Base-by-base conservation (phyloP, 2,888 invertebrate genomes). In the Macrosiphum euphorbiae region DNA sequence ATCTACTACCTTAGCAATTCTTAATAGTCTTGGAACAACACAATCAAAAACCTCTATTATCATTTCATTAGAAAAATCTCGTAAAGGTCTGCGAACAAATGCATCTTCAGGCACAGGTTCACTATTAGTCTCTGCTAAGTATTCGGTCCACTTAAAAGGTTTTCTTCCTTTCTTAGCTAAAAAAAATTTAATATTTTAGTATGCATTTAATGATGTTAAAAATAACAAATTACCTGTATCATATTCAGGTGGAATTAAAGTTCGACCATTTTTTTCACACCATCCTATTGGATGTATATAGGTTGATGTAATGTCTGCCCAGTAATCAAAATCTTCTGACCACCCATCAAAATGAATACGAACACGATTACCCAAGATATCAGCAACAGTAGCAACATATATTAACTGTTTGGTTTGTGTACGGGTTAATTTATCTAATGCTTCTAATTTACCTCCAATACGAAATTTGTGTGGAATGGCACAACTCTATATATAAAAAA, bases 271-370 rank as follows among this genome's bases (percentile, higher is more conserved):
- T 95, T 98, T 97, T 95, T 98, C 97, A 95, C 99, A 99, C 98
- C 98, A 99, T 92, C 98, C 98, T 26, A 99, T 98, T 0, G 98
- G 98, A 96, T 98, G 99, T 95, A 99, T 98, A 95, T 98, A 98
- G 0, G 99, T 98, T 0, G 98, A 98, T 91, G 97, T 97, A 24
- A 98, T 97, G 95, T 99, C 98, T 20, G 98, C 98, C 99, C 99
- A 99, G 96, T 98, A 98, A 96, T 99, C 99, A 95, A 98, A 99
- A 95, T 98, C 97, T 95, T 98, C 98, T 96, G 98, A 98, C 99
- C 99, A 99, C 95, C 98, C 98, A 96, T 99, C 99, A 96, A 99
- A 99, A 96, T 98, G 98, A 94, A 99, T 97, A 86, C 99, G 97
- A 95, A 99, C 97, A 94, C 98, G 97, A 95, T 98, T 97, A 95